These are phyloP conservation scores for Psittacula derbiana DNA, from an alignment of 2,797 vertebrate genomes.

Conservation along the genomic window DNA sequence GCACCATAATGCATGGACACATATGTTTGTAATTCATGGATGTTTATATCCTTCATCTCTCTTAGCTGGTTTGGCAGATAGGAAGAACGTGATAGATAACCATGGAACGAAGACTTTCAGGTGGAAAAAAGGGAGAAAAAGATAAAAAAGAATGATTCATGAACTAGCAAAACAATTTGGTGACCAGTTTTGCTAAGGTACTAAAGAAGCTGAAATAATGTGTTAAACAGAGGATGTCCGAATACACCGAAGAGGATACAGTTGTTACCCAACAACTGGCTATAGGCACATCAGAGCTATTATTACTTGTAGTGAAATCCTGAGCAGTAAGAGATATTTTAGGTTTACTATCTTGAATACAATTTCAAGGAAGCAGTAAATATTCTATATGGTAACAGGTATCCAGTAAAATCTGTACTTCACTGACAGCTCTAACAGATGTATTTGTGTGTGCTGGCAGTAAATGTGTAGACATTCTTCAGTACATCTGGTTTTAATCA, in stretches of 20 bases:
- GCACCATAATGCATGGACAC: not conserved
- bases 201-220: not conserved
- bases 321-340: not conserved
- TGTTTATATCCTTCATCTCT: not conserved
- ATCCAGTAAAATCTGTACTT: not conserved
- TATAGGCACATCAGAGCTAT: not conserved
- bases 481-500: constrained; percentile 12
- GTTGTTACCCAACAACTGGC: not conserved
- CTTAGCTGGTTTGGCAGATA: not conserved
- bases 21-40: not conserved
- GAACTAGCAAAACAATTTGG: not conserved
- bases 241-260: not conserved
- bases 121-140: no score
- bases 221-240: not conserved
- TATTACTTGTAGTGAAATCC: not conserved
- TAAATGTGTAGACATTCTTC: not conserved
- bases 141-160: not conserved
- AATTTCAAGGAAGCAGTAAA: not conserved
- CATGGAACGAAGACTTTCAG: not conserved
- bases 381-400: not conserved
- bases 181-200: not conserved
- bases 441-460: not conserved
- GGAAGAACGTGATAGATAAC: not conserved
- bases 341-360: not conserved
- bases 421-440: not conserved